These are phyloP conservation scores for Uria aalge DNA, from an alignment of 2,113 vertebrate species.

Conservation along the genomic window DNA sequence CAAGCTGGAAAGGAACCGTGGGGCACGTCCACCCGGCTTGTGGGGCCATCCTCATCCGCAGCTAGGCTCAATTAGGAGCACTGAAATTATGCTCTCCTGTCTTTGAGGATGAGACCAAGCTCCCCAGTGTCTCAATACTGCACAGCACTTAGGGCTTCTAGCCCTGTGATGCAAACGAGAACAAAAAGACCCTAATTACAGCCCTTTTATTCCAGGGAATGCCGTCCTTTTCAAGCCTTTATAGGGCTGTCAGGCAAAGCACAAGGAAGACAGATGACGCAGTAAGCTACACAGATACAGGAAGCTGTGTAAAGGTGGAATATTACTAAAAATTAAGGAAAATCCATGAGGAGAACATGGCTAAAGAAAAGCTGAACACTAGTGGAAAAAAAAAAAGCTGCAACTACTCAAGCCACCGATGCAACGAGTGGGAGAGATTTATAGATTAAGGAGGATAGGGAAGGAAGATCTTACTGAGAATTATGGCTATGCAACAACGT, in stretches of 20 bases:
- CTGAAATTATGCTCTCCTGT: neutral
- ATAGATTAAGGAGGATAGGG: neutral
- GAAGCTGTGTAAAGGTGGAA: neutral
- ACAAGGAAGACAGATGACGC: neutral
- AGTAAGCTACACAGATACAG: neutral
- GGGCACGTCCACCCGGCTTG: neutral
- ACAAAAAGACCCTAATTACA: neutral
- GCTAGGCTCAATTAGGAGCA: neutral
- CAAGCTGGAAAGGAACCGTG: neutral
- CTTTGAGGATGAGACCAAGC: neutral
- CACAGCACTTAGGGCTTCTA: neutral
- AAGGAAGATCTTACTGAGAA: neutral
- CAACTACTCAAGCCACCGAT: neutral
- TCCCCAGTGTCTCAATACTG: neutral
- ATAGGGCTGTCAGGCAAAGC: neutral
- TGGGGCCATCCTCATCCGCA: neutral
- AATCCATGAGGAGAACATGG: neutral
- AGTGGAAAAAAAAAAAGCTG: neutral
- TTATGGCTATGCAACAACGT: neutral
- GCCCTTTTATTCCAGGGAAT: neutral
- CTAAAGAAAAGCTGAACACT: neutral
- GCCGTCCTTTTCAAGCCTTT: neutral
- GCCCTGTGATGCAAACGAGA: neutral
- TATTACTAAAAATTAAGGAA: neutral
- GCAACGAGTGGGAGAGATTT: neutral